phyloP scores from a whole-genome alignment of 2,797 vertebrate species.

The Channa striata region DNA sequence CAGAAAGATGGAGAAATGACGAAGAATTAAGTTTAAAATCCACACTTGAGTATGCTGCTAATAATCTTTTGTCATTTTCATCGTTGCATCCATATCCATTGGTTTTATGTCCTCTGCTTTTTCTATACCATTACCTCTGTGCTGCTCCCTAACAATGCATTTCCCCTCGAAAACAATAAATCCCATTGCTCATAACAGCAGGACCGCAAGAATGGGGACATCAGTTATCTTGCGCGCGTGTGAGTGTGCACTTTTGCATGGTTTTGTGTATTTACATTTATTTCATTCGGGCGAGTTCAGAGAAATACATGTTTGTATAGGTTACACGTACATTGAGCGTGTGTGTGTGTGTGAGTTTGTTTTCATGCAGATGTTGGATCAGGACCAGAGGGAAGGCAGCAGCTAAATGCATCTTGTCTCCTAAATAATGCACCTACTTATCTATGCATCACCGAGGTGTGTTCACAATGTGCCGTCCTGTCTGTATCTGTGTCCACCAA shows the following conservation, averaged over 20 bases:
- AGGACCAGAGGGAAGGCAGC: slow-evolving; percentile 47
- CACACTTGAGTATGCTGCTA: slow-evolving; percentile 4
- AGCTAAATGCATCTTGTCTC: slow-evolving; percentile 33
- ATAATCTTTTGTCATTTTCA: slow-evolving; percentile 40
- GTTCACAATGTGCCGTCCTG: slow-evolving; percentile 21
- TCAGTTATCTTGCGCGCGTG: slow-evolving; percentile 17
- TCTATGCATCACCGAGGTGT: slow-evolving; percentile 57
- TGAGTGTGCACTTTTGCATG: too few species aligned
- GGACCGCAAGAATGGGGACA: slow-evolving; percentile 17
- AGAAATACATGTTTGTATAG: background rate
- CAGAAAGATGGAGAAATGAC: slow-evolving; percentile 5
- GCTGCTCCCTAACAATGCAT: slow-evolving; percentile 66
- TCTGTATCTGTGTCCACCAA: slow-evolving; percentile 45
- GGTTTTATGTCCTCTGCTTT: slow-evolving; percentile 67
- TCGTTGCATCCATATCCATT: slow-evolving; percentile 59
- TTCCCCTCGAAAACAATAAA: slow-evolving; percentile 73
- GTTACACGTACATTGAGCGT: background rate
- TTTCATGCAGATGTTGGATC: slow-evolving; percentile 63
- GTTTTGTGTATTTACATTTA: too few species aligned
- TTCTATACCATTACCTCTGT: slow-evolving; percentile 87
- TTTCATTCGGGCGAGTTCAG: too few species aligned
- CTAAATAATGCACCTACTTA: slow-evolving; percentile 51
- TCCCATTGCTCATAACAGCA: slow-evolving; percentile 62
- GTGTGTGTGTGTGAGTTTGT: background rate
- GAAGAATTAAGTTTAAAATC: slow-evolving; percentile 7